Evolutionary conservation across 2,797 vertebrate species (phyloP), one percentile per base, ranked within the genome.

Genomic region (Todus mexicanus): DNA sequence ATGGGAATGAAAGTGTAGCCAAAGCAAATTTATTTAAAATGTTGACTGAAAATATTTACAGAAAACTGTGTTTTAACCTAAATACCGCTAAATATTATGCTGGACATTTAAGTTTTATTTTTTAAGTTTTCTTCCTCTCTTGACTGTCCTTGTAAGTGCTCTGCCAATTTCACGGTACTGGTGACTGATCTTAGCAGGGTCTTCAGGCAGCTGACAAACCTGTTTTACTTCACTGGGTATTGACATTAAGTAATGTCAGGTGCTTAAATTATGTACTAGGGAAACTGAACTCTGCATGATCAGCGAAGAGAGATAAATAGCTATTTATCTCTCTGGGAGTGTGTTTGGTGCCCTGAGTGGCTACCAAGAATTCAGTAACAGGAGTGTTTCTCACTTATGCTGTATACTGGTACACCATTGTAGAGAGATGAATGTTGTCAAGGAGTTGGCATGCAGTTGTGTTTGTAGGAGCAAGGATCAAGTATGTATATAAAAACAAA

Each of bases 1-100:
- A 84, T 83, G 91, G 71, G 33, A 90, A 68, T 11, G 31, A 92
- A 37, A 78, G 40, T 8, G 4, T 25, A 75, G 73, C 79, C 83
- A 94, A 92, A 78, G 50, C 43, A 94, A 84, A 81, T 75, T 72
- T 85, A 75, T 92, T 93, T 77, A 69, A 92, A 87, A 65, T 11
- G 9, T 35, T 66, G 56, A 84, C 86, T 75, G 21, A 92, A 94
- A 89, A 68, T 84, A 87, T 37, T 85, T 54, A 38, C 47, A 27
- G 12, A 91, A 82, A 87, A 70, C 13, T 76, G 74, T 42, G 10
- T 45, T 91, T 76, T 90, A 78, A 48, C 59, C 77, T 68, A 56
- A 90, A 81, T 84, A n/a, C 16, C 43, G 43, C 59, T 74, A 63
- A 69, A 68, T 87, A 48, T 81, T 90, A 88, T 91, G 43, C 53